Evolutionary conservation across 2,888 invertebrate species (phyloP).

Genomic region (Heterodera filipjevi): DNA sequence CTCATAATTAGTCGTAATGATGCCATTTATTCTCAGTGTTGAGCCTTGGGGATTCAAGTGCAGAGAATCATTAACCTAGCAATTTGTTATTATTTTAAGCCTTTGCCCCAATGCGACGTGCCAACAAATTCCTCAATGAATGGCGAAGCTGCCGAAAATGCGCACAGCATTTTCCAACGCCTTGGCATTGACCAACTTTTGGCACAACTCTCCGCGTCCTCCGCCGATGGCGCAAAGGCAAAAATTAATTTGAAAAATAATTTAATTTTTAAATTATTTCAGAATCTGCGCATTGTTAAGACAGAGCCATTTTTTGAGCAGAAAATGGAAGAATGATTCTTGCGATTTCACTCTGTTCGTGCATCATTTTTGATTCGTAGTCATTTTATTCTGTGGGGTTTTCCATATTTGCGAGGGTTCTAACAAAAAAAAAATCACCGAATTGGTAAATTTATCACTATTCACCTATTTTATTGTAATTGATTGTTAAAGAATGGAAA

Average conservation of each 20-base stretch:
- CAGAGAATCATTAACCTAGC: too few relatives aligned
- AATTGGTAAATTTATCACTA: too few relatives aligned
- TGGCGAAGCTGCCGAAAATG: background rate
- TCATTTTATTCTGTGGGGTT: background rate
- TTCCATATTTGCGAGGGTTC: background rate
- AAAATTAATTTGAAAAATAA: background rate
- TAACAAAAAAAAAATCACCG: too few relatives aligned
- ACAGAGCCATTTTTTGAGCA: background rate
- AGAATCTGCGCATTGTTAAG: background rate
- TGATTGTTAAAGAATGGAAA: too few relatives aligned
- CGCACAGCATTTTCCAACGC: constrained; percentile 14
- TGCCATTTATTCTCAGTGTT: too few relatives aligned
- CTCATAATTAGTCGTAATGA: too few relatives aligned
- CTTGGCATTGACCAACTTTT: constrained; percentile 11
- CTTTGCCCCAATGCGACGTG: background rate
- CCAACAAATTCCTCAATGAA: background rate
- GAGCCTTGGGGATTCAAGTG: too few relatives aligned
- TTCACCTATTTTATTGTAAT: too few relatives aligned
- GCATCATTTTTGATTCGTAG: background rate
- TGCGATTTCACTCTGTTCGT: background rate
- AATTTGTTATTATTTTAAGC: background rate
- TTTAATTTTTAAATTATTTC: background rate
- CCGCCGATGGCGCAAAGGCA: background rate
- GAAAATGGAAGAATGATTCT: background rate
- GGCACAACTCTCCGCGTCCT: background rate